Conservation (phyloP, 2,113 vertebrate species). For the Trematocara variabile region DNA sequence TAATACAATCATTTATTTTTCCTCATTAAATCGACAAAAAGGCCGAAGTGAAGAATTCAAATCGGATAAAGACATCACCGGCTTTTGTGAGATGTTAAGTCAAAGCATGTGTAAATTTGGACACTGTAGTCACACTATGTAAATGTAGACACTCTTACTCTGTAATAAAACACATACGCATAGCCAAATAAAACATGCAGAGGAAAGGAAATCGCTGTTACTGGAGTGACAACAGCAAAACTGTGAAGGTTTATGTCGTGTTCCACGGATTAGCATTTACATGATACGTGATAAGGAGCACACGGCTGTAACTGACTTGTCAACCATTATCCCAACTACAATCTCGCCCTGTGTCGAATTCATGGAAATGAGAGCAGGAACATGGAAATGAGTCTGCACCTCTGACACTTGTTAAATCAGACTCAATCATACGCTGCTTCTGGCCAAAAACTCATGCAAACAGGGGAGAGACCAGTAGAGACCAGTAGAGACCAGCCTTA, state of each 20-base stretch:
- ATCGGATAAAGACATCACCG: neutral
- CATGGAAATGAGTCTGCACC: constrained; percentile 7
- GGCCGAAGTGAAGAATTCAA: neutral
- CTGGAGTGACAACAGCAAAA: neutral
- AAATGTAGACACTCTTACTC: neutral
- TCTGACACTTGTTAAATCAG: constrained; percentile 26
- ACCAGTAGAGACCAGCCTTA: neutral
- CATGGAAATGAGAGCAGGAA: constrained; percentile 2
- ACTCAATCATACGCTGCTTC: neutral
- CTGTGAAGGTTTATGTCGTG: neutral
- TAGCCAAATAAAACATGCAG: constrained; percentile 5
- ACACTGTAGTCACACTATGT: neutral
- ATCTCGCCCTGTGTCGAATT: neutral
- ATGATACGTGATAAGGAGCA: neutral
- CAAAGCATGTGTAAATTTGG: neutral
- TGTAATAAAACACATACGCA: neutral
- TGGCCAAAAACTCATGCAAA: neutral
- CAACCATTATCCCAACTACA: constrained; percentile 26
- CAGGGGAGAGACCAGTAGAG: neutral
- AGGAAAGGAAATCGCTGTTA: neutral
- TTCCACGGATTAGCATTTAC: constrained; percentile 14
- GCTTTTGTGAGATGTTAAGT: neutral
- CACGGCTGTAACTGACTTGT: constrained; percentile 16
- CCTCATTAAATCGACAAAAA: neutral
- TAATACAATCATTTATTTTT: neutral